Conservation (phyloP, 1,140 invertebrate species). For the Diachasma alloeum region DNA sequence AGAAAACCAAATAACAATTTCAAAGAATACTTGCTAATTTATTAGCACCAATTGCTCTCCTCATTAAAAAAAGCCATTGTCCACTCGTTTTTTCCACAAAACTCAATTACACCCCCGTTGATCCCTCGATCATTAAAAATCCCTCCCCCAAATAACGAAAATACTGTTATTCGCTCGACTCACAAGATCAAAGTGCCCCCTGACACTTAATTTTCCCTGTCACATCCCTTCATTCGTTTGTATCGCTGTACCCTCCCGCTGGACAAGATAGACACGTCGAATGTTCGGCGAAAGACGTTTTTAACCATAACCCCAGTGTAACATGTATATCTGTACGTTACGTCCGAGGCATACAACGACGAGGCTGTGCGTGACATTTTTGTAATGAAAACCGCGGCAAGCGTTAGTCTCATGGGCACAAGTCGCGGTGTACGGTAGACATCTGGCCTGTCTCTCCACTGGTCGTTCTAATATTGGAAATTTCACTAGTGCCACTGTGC, state of each 20-base stretch:
- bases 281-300: slow-evolving; percentile 7
- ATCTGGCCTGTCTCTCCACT: slow-evolving; percentile 60
- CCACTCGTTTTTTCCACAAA: too few species aligned
- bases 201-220: neutral
- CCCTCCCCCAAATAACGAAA: too few species aligned
- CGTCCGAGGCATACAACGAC: slow-evolving; percentile 15
- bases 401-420: slow-evolving; percentile 38
- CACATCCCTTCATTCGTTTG: neutral
- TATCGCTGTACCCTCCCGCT: neutral
- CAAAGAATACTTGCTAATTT: too few species aligned
- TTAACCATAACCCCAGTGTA: neutral
- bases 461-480: slow-evolving; percentile 63
- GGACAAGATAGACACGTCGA: neutral
- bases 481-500: slow-evolving; percentile 41
- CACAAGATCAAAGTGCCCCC: neutral
- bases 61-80: too few species aligned
- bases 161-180: too few species aligned
- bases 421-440: slow-evolving; percentile 50
- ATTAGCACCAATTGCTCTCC: too few species aligned
- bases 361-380: slow-evolving; percentile 60
- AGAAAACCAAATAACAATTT: too few species aligned
- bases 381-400: slow-evolving; percentile 58
- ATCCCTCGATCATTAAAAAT: too few species aligned
- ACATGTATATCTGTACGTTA: neutral
- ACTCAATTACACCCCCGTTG: too few species aligned